Conservation (phyloP, 2,797 vertebrate genomes). For the Platalea minor region DNA sequence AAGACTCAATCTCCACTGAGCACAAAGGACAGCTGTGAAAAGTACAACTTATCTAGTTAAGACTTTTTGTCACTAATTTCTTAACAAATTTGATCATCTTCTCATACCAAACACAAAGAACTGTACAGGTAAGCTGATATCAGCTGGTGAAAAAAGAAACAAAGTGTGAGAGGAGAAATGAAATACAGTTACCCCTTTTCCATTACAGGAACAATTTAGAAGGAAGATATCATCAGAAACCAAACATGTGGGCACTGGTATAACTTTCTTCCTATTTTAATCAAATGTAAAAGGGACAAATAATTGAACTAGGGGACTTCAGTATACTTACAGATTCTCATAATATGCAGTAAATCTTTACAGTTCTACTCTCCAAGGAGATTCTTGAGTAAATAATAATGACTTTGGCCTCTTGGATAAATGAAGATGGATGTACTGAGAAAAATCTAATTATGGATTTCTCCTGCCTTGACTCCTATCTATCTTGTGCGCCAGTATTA, state of each 20-base stretch:
- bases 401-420: slow-evolving; percentile 41
- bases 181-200: background rate
- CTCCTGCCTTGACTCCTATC: background rate
- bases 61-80: background rate
- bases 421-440: slow-evolving; percentile 58
- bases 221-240: background rate
- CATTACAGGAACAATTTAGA: background rate
- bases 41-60: background rate
- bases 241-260: background rate
- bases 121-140: background rate
- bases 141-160: background rate
- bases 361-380: slow-evolving; percentile 32
- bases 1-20: background rate
- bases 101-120: background rate
- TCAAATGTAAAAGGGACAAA: slow-evolving; percentile 5
- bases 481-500: background rate
- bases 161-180: background rate
- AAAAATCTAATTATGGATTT: slow-evolving; percentile 60
- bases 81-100: background rate
- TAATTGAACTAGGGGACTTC: slow-evolving; percentile 30
- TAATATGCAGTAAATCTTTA: slow-evolving; percentile 57
- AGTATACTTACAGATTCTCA: slow-evolving; percentile 23
- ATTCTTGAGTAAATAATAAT: slow-evolving; percentile 65
- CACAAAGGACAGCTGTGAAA: background rate
- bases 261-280: slow-evolving; percentile 18